Conservation (phyloP, 2,113 vertebrate species). For the Prinia subflava region DNA sequence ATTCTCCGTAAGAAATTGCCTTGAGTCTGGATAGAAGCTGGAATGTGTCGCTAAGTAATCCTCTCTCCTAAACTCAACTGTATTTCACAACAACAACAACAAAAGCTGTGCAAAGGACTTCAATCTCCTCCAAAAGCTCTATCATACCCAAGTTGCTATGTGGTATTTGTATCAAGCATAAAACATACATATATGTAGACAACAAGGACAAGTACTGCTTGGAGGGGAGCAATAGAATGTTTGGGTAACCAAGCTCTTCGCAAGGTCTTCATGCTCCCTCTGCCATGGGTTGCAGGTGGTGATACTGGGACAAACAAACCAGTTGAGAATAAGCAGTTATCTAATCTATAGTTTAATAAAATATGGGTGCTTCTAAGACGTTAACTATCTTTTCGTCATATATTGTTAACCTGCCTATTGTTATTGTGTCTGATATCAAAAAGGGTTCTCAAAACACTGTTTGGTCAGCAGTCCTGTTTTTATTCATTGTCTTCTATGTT, state of each 20-base stretch:
- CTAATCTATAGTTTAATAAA: slow-evolving; percentile 31
- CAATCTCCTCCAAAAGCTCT: background rate
- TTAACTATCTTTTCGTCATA: background rate
- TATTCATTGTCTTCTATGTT: background rate
- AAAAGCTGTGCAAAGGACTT: background rate
- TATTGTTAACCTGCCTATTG: background rate
- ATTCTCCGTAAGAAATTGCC: background rate
- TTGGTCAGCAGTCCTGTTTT: background rate
- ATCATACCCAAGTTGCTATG: background rate
- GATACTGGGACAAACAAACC: background rate
- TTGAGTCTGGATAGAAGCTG: background rate
- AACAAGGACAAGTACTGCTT: background rate
- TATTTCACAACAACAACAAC: background rate
- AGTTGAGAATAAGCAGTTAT: background rate
- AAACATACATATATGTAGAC: background rate
- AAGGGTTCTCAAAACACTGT: background rate
- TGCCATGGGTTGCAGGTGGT: background rate
- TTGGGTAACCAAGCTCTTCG: background rate
- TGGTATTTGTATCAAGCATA: background rate
- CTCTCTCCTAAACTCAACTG: background rate
- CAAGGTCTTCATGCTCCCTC: background rate
- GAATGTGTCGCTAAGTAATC: background rate
- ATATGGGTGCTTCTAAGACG: slow-evolving; percentile 2
- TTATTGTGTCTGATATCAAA: background rate
- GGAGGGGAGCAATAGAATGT: background rate